Base-by-base conservation (phyloP, 2,797 vertebrate genomes). In the Ctenopoma kingsleyae region DNA sequence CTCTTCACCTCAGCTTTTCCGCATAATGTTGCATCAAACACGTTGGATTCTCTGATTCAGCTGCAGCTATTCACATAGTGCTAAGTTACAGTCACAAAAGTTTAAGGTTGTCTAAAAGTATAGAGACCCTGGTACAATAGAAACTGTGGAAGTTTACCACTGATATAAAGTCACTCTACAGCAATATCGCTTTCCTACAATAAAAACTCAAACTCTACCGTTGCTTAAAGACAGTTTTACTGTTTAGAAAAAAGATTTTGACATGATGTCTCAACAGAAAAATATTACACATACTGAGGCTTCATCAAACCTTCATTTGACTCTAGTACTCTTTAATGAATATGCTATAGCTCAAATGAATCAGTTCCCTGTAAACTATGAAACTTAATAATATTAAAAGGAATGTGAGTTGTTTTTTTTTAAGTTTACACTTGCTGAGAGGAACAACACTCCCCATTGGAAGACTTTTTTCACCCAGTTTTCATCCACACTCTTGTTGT, bases 331-430 rank as follows among this genome's bases (percentile, higher is more conserved):
- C 43, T 4, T 51, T 4, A 23, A 41, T 56, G 22, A 15, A 55
- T 57, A 36, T 27, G 23, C 9, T 41, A 20, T 19, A 32, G 27
- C 54, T 22, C 35, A 30, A 56, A 71, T 25, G n/a, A 30, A 47
- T 46, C 60, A 72, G 38, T 50, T 15, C 22, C 53, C 32, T 64
- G 55, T 59, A 55, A 60, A 59, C 11, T 52, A 41, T 38, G 58
- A 73, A 67, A 69, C 30, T 9, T 58, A 60, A 72, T 61, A 40
- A 48, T n/a, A 68, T 74, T 30, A 68, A 57, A 25, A 67, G 23
- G 35, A 80, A 69, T 47, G 53, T 50, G 20, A 51, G 38, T n/a
- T n/a, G 8, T 10, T 32, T 60, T 63, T 23, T 47, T 47, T 54
- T 11, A 71, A 61, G 40, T 44, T 67, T 43, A 60, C 65, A 52